phyloP scores from a whole-genome alignment of 2,888 invertebrate genomes.

The Drosophila nr. fundita region DNA sequence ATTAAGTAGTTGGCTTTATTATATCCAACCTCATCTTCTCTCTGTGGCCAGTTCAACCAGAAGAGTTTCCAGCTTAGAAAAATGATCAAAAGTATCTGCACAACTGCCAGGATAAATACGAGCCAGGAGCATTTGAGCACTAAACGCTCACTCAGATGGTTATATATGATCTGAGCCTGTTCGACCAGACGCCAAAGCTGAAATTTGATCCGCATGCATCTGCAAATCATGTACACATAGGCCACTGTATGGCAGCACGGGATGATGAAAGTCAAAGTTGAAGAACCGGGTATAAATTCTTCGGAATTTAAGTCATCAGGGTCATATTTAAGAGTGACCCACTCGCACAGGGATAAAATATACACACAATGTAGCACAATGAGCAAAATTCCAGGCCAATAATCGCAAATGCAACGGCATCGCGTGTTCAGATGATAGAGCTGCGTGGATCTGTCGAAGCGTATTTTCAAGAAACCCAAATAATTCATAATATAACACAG shows the following conservation, averaged over 20 bases:
- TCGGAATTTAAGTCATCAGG: neutral
- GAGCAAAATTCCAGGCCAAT: conserved; percentile 4
- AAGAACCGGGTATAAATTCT: neutral
- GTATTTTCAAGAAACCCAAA: conserved; percentile 44
- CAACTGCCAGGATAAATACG: conserved; percentile 9
- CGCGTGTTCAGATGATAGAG: conserved; percentile 5
- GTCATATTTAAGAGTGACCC: neutral
- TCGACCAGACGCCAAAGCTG: conserved; percentile 36
- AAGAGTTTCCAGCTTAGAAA: conserved; percentile 7
- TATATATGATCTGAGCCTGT: conserved; percentile 32
- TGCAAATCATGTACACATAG: conserved; percentile 7
- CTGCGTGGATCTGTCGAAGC: conserved; percentile 24
- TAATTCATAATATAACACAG: conserved; percentile 24
- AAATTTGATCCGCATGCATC: neutral
- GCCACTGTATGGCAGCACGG: neutral
- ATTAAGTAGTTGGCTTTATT: conserved; percentile 1
- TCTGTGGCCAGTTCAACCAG: conserved; percentile 5
- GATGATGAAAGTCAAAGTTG: neutral
- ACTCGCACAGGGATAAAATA: neutral
- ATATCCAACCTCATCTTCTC: fast-evolving
- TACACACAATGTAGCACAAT: conserved; percentile 2
- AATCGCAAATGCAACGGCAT: neutral
- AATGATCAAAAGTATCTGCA: conserved; percentile 28
- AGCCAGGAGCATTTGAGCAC: conserved; percentile 16
- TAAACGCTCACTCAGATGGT: conserved; percentile 20